A percentile compares a stretch with the other conserved stretches of the same genome.
These are phyloP conservation scores for Hyles lineata DNA, from an alignment of 2,888 invertebrate species.

Conservation along the genomic window DNA sequence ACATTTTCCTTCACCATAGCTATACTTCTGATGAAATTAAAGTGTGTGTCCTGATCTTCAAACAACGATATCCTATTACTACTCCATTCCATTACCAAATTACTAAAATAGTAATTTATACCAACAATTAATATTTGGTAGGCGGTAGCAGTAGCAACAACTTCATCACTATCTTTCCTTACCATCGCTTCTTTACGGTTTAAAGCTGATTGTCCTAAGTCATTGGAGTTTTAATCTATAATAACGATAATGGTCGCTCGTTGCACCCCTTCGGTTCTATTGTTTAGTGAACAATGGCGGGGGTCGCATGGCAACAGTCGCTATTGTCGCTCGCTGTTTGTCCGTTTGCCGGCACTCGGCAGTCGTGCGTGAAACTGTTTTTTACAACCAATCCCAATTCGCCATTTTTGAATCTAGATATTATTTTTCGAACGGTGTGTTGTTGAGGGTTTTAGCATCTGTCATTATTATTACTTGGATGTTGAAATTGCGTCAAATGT, in stretches of 20 bases:
- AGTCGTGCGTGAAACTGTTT: conserved; percentile 20
- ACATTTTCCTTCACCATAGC: too few relatives aligned
- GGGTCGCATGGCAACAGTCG: conserved; percentile 21
- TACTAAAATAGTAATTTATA: neutral
- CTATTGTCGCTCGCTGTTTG: conserved; percentile 7
- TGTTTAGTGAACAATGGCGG: conserved; percentile 4
- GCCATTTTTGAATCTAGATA: conserved; percentile 16
- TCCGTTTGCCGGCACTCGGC: neutral
- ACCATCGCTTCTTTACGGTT: neutral
- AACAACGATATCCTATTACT: neutral
- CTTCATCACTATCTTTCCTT: neutral
- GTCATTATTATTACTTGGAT: too few relatives aligned
- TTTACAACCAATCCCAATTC: conserved; percentile 2
- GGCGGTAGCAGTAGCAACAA: neutral
- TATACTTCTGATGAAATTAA: too few relatives aligned
- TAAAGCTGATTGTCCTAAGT: conserved; percentile 6
- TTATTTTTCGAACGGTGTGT: neutral
- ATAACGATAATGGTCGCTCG: conserved; percentile 2
- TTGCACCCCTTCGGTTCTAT: conserved; percentile 17
- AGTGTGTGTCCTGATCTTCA: neutral
- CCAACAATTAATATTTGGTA: neutral
- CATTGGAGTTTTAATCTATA: conserved; percentile 18
- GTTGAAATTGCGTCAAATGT: too few relatives aligned
- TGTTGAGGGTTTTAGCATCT: neutral
- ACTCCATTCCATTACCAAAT: too few relatives aligned